Evolutionary conservation across 2,797 vertebrate genomes (phyloP), one percentile per base, ranked within the genome.

Genomic region (Enteromius radiatus): DNA sequence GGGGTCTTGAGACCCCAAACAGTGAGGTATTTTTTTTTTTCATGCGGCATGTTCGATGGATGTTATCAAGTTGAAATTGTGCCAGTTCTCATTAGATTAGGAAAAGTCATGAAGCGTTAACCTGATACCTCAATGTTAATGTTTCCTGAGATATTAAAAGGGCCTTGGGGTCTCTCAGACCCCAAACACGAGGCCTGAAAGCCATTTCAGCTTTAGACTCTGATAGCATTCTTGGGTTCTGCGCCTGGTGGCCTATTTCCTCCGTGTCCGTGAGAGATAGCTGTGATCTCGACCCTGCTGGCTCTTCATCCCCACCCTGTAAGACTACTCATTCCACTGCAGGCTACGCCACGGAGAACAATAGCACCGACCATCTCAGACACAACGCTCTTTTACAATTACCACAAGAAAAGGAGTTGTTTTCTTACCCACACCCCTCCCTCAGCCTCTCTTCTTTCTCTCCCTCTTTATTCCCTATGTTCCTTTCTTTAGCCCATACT

Each of bases 401-500:
- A 81, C 74, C 78, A 85, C 81, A 84, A 75, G 79, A 88, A 86
- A 86, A 85, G 78, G 82, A 86, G 83, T 84, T 88, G 83, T 84
- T 86, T 86, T 88, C 82, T 84, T 64, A 68, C 76, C 79, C 81
- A 61, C 26, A 68, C 83, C 84, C 83, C 83, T 85, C 84, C 87
- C 85, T 80, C 69, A 28, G 47, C 78, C 78, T 81, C 47, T 69
- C 65, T 70, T 84, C 38, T 78, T 78, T 84, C 77, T 80, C 75
- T 85, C 56, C 47, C 56, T 82, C 56, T 87, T 69, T 87, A 52
- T 85, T 82, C 81, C 69, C 69, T 80, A 75, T 78, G 81, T 85
- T 75, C 56, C 79, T 82, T 83, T 77, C 68, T 86, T 81, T 78
- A 26, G 73, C 88, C 86, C 91, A 91, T 88, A 88, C 91, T 89